Conservation (phyloP, 2,113 vertebrate species). For the Lethenteron camtschaticum region DNA sequence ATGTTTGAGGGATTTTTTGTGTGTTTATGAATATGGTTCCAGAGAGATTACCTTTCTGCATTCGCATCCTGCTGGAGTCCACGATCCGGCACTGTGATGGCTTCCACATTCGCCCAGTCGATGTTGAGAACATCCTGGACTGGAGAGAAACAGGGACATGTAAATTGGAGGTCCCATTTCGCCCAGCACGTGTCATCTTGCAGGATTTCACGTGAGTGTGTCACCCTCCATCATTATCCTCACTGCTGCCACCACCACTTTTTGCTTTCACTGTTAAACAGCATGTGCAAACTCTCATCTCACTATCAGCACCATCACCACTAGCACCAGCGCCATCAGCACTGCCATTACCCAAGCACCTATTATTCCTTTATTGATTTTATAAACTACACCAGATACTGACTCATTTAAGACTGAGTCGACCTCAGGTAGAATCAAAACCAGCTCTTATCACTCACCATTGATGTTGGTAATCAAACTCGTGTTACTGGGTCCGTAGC, state of each 20-base stretch:
- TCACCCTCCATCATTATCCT: too few relatives aligned
- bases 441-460: too few relatives aligned
- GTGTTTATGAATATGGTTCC: not conserved
- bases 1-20: too few relatives aligned
- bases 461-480: not conserved
- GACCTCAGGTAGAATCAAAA: too few relatives aligned
- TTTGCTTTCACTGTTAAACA: not conserved
- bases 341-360: not conserved
- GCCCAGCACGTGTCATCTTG: slow-evolving; percentile 72
- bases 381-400: too few relatives aligned
- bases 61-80: slow-evolving; percentile 70
- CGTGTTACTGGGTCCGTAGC: not conserved
- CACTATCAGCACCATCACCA: not conserved
- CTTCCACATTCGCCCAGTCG: slow-evolving; percentile 58
- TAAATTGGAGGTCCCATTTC: slow-evolving; percentile 76
- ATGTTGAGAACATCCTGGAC: slow-evolving; percentile 74
- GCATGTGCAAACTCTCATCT: too few relatives aligned
- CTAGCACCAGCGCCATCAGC: not conserved
- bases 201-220: slow-evolving; percentile 81
- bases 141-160: slow-evolving; percentile 56
- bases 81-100: slow-evolving; percentile 73
- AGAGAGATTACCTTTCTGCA: slow-evolving; percentile 64
- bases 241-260: too few relatives aligned
- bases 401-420: too few relatives aligned
- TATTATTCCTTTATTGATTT: not conserved